Base-by-base conservation (phyloP, 2,888 invertebrate species). In the Antheraea yamamai region DNA sequence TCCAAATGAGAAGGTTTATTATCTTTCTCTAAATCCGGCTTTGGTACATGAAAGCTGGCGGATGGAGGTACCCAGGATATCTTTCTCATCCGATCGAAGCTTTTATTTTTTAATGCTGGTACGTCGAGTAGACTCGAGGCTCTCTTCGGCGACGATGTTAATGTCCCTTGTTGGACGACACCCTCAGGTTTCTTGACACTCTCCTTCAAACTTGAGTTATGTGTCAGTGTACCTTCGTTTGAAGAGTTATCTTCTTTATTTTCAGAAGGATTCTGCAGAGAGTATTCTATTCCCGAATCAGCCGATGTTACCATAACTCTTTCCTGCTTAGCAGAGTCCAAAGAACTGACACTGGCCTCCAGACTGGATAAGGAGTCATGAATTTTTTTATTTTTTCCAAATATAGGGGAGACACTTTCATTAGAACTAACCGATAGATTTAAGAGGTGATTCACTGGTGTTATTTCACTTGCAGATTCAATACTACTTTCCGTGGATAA, bases 21-120 rank as follows among this genome's bases (percentile, higher is more conserved):
- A 20, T 94, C 94, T 74, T 90, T 91, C 2, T 94, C 94, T 2
- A 84, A 82, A 12, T 94, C 93, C 2, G 88, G 88, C 77, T 87
- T 88, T 0, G 92, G 90, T 78, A 93, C 86, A 70, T 92, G 89
- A 80, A 94, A 92, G 77, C 93, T 91, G 1, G 94, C 84, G 1
- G 95, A 92, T 0, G 95, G 95, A 6, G 95, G 95, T 20, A 96
- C 96, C 95, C 96, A 96, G 0, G 96, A 96, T 68, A 96, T 95
- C 88, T 96, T 96, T 23, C 96, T 91, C 83, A 95, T 94, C 23
- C 95, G 83, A 55, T 94, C 94, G 55, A 92, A 81, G 0, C 91
- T 89, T 81, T 93, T 92, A 6, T 84, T 89, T 75, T 94, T 95
- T 72, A 93, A 81, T 1, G 94, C 94, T 0, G 95, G 95, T 2